phyloP scores from a whole-genome alignment of 2,888 invertebrate species.

The Pandemis corylana region DNA sequence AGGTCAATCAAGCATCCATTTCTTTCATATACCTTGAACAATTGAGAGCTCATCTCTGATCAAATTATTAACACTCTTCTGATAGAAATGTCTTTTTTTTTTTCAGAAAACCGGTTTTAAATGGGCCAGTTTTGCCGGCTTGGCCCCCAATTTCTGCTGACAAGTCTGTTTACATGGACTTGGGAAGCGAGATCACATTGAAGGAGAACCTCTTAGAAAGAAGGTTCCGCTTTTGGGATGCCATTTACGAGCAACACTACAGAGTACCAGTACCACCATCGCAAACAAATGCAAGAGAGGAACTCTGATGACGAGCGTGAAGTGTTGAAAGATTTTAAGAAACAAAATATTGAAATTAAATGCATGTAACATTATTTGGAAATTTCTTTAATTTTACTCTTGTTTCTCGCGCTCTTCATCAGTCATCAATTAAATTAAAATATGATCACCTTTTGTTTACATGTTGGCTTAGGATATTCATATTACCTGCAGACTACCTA shows the following conservation, averaged over 20 bases:
- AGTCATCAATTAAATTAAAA: too few species aligned
- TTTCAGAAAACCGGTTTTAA: constrained; percentile 56
- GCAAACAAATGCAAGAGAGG: neutral
- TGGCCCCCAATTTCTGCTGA: constrained; percentile 54
- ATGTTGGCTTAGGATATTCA: too few species aligned
- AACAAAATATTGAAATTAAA: too few species aligned
- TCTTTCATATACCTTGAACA: too few species aligned
- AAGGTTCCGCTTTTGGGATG: constrained; percentile 40
- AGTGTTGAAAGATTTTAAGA: neutral
- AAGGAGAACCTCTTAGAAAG: constrained; percentile 37
- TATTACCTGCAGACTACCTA: too few species aligned
- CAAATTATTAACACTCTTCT: too few species aligned
- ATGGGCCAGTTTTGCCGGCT: constrained; percentile 48
- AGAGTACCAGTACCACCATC: constrained; percentile 23
- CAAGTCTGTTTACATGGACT: constrained; percentile 55
- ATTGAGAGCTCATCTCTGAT: too few species aligned
- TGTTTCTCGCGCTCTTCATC: too few species aligned
- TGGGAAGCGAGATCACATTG: constrained; percentile 46
- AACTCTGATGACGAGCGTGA: neutral
- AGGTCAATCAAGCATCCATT: neutral
- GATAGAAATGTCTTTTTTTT: constrained; percentile 6
- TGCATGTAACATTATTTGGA: too few species aligned
- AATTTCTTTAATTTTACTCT: too few species aligned
- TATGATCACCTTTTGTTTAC: too few species aligned
- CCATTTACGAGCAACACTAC: constrained; percentile 33